Percentiles rank a stretch among this genome's conserved stretches.
These are phyloP conservation scores for Campylomormyrus tamandua DNA, from an alignment of 2,113 vertebrate species.

Conservation along the genomic window DNA sequence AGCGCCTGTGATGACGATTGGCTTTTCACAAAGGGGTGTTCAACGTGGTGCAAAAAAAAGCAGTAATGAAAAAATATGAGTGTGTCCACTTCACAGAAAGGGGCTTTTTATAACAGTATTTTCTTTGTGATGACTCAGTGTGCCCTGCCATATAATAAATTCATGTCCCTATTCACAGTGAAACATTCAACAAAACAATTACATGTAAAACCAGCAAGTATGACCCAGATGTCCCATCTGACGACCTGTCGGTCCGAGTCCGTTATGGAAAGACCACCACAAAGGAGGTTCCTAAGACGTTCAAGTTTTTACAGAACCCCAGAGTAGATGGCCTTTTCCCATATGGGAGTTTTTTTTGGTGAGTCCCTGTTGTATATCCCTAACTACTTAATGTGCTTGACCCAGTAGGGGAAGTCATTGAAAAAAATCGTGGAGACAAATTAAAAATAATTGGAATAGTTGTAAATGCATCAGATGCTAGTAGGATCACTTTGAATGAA, in stretches of 20 bases:
- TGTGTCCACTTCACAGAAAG: neutral
- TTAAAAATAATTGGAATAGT: neutral
- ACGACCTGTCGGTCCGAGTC: slow-evolving; percentile 46
- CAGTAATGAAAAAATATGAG: neutral
- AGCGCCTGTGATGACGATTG: neutral
- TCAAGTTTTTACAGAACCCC: slow-evolving; percentile 74
- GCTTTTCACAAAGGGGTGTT: neutral
- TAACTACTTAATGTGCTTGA: neutral
- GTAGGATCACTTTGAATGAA: neutral
- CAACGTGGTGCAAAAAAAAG: neutral
- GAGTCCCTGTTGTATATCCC: slow-evolving; percentile 13
- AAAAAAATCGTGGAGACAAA: neutral
- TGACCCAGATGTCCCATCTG: slow-evolving; percentile 33
- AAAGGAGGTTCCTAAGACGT: slow-evolving; percentile 28
- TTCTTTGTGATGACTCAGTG: neutral
- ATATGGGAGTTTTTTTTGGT: slow-evolving; percentile 80
- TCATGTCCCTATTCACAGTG: slow-evolving; percentile 49
- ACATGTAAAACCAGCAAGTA: slow-evolving; percentile 71
- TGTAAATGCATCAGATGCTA: neutral
- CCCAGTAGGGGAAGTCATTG: neutral
- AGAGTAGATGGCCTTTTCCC: slow-evolving; percentile 64
- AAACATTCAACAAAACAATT: slow-evolving; percentile 64
- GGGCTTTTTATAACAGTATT: neutral
- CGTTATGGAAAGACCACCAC: slow-evolving; percentile 59
- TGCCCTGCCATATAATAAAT: neutral